These are phyloP conservation scores for Phortica magna DNA, from an alignment of 2,888 invertebrate genomes.

Conservation along the genomic window DNA sequence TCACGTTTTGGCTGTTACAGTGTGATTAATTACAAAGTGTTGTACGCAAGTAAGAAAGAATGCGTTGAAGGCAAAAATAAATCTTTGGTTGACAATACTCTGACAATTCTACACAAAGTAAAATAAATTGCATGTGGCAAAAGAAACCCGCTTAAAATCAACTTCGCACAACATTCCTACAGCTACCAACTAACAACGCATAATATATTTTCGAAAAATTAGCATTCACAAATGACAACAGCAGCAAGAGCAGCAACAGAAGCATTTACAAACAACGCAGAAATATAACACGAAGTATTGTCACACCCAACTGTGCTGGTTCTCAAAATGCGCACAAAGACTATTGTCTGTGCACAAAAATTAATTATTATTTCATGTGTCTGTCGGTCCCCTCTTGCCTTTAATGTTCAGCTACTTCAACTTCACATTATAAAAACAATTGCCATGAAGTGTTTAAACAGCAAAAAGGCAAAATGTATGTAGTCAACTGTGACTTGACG, in stretches of 20 bases:
- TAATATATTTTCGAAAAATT: constrained; percentile 48
- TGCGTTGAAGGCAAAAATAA: constrained; percentile 47
- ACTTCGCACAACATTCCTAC: constrained; percentile 2
- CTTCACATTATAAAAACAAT: neutral
- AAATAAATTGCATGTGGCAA: constrained; percentile 51
- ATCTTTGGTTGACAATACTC: constrained; percentile 50
- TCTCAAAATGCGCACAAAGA: constrained; percentile 20
- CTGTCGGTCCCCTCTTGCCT: neutral
- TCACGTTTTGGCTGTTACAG: neutral
- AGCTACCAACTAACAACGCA: constrained; percentile 43
- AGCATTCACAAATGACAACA: constrained; percentile 51
- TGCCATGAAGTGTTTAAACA: constrained; percentile 32
- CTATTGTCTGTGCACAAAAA: constrained; percentile 46
- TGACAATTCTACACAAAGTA: constrained; percentile 43
- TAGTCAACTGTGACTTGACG: neutral
- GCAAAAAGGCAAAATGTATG: neutral
- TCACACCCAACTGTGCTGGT: constrained; percentile 19
- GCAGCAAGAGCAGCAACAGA: constrained; percentile 40
- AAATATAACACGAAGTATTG: constrained; percentile 43
- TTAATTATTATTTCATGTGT: constrained; percentile 51
- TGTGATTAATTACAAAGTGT: constrained; percentile 18
- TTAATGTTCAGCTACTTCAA: neutral
- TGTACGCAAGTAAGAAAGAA: neutral
- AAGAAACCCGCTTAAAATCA: constrained; percentile 28
- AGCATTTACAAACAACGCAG: constrained; percentile 40